These are phyloP conservation scores for Marmota flaviventris DNA, from an alignment of 2,113 vertebrate species.

Conservation along the genomic window DNA sequence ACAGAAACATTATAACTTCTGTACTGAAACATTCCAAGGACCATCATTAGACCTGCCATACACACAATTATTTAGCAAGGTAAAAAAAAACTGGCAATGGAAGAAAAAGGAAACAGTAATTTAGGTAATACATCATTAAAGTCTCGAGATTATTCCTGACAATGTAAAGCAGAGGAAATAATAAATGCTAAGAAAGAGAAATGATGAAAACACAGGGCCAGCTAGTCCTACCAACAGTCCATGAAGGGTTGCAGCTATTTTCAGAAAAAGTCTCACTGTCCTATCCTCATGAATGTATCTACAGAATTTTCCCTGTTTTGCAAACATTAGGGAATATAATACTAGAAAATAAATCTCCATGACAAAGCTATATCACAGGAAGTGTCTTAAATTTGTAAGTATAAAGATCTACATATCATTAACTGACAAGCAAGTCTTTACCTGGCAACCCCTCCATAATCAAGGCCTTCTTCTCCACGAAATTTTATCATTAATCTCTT, in stretches of 20 bases:
- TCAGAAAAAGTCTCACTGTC: neutral
- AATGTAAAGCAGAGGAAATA: constrained; percentile 1
- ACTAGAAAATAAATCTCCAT: constrained; percentile 17
- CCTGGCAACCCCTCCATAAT: constrained; percentile 99
- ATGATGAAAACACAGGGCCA: neutral
- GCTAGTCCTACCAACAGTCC: neutral
- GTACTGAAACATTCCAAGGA: neutral
- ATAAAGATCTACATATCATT: neutral
- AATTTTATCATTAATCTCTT: constrained; percentile 99
- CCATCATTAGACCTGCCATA: neutral
- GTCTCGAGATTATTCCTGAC: neutral
- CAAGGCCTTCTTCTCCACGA: constrained; percentile 98
- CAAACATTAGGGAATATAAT: neutral
- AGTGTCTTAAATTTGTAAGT: constrained; percentile 30
- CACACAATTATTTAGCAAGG: neutral
- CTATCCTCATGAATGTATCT: neutral
- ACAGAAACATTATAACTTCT: neutral
- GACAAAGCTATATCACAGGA: neutral
- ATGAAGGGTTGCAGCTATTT: neutral
- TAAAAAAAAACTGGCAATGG: constrained; percentile 3
- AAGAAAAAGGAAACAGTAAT: constrained; percentile 4
- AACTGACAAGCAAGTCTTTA: constrained; percentile 79
- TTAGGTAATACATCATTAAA: neutral
- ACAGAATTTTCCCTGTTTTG: neutral
- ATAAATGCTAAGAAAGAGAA: neutral